phyloP scores from a whole-genome alignment of 2,888 invertebrate genomes.

The Tuta absoluta region DNA sequence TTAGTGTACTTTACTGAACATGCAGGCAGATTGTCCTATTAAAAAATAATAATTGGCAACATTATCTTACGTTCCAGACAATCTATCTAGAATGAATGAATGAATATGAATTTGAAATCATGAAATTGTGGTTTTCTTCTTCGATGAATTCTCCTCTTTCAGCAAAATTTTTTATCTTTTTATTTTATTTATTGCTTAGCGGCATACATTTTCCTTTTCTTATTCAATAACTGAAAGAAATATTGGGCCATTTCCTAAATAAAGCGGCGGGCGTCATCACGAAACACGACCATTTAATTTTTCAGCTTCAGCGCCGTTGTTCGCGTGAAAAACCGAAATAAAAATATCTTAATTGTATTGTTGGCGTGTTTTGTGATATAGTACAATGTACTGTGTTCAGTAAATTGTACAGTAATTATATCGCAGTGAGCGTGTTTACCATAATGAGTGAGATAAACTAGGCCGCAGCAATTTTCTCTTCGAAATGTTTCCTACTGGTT shows the following conservation, averaged over 20 bases:
- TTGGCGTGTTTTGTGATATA: conserved; percentile 73
- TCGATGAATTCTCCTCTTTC: too few species aligned
- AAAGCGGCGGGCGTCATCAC: conserved; percentile 20
- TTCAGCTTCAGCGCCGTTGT: conserved; percentile 39
- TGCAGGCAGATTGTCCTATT: neutral
- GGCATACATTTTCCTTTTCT: neutral
- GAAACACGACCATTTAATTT: conserved; percentile 27
- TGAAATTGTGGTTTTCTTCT: too few species aligned
- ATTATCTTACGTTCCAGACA: too few species aligned
- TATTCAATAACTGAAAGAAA: conserved; percentile 23
- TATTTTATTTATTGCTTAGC: too few species aligned
- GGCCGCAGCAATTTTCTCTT: conserved; percentile 32
- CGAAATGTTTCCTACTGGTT: neutral
- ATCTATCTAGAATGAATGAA: too few species aligned
- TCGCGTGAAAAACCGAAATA: conserved; percentile 72
- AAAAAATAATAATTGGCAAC: neutral
- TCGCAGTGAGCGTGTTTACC: conserved; percentile 67
- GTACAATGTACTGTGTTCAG: conserved; percentile 43
- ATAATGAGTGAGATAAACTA: conserved; percentile 68
- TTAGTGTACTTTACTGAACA: conserved; percentile 7
- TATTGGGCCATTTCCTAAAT: conserved; percentile 21
- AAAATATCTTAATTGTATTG: conserved; percentile 74
- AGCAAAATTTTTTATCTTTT: too few species aligned
- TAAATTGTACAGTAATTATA: conserved; percentile 72
- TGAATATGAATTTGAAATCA: too few species aligned